These are phyloP conservation scores for Chrysolina haemoptera DNA, from an alignment of 2,888 invertebrate genomes.

Conservation along the genomic window DNA sequence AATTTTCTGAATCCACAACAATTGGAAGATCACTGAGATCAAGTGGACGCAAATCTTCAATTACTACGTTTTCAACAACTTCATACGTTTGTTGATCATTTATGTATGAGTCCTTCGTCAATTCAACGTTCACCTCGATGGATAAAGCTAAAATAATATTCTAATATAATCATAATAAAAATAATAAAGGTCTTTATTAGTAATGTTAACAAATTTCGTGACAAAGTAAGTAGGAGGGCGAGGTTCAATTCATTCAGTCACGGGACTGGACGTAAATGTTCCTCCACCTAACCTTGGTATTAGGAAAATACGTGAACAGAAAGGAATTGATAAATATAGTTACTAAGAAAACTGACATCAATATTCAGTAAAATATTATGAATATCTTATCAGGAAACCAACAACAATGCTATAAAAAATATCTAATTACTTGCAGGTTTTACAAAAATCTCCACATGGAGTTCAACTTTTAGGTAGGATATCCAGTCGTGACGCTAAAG, in stretches of 20 bases:
- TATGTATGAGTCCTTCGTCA: neutral
- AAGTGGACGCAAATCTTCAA: neutral
- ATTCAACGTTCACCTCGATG: neutral
- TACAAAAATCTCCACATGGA: neutral
- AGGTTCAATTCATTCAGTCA: neutral
- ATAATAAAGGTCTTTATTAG: neutral
- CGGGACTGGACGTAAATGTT: neutral
- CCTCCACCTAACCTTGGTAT: neutral
- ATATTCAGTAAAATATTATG: neutral
- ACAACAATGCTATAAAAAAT: neutral
- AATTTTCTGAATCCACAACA: constrained; percentile 1
- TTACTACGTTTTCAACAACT: neutral
- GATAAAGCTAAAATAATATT: neutral
- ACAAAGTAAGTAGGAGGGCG: neutral
- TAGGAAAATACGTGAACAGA: neutral
- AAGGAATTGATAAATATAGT: neutral
- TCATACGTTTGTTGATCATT: neutral
- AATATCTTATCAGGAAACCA: neutral
- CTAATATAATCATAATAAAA: neutral
- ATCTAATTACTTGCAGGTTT: neutral
- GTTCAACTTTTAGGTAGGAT: neutral
- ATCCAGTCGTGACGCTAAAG: neutral
- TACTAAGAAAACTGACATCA: neutral
- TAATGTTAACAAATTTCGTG: neutral
- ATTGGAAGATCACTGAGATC: neutral